These are phyloP conservation scores for Acleris sparsana DNA, from an alignment of 2,888 invertebrate species.

Conservation along the genomic window DNA sequence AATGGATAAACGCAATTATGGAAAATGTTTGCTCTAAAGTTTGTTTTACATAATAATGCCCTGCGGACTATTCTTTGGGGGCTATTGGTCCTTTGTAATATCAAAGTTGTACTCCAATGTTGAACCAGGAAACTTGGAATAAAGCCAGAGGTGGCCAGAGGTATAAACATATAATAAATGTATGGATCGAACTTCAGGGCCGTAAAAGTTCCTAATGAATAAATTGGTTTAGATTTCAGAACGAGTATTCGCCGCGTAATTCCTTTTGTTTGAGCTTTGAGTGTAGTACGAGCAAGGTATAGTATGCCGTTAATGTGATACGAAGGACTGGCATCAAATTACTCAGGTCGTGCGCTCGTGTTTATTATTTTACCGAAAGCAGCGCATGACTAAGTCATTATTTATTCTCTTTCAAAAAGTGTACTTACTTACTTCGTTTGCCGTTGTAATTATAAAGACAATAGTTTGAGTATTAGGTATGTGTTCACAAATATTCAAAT, in stretches of 20 bases:
- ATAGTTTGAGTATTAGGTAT: not conserved
- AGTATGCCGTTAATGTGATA: slow-evolving; percentile 20
- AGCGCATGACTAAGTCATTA: not conserved
- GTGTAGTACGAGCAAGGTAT: slow-evolving; percentile 3
- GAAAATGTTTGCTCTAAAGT: slow-evolving; percentile 27
- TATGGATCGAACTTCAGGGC: slow-evolving; percentile 8
- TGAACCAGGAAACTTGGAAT: slow-evolving; percentile 15
- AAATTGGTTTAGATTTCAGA: slow-evolving; percentile 10
- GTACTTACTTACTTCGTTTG: no score
- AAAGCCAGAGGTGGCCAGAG: slow-evolving; percentile 7
- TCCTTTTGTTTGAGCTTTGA: slow-evolving; percentile 13
- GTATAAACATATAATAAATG: slow-evolving; percentile 25
- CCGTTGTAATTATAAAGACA: no score
- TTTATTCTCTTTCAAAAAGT: not conserved
- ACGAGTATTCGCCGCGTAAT: slow-evolving; percentile 17
- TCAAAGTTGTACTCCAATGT: slow-evolving; percentile 20
- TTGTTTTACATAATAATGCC: slow-evolving; percentile 26
- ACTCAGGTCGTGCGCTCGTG: slow-evolving; percentile 7
- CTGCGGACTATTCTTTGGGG: slow-evolving; percentile 11
- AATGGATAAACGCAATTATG: slow-evolving; percentile 17
- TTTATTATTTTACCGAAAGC: slow-evolving; percentile 25
- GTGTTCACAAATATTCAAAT: not conserved
- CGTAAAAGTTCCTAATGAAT: slow-evolving; percentile 26
- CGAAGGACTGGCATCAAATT: slow-evolving; percentile 17
- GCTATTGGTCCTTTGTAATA: slow-evolving; percentile 26